phyloP scores from a whole-genome alignment of 2,113 vertebrate genomes.

The Tetrax tetrax region DNA sequence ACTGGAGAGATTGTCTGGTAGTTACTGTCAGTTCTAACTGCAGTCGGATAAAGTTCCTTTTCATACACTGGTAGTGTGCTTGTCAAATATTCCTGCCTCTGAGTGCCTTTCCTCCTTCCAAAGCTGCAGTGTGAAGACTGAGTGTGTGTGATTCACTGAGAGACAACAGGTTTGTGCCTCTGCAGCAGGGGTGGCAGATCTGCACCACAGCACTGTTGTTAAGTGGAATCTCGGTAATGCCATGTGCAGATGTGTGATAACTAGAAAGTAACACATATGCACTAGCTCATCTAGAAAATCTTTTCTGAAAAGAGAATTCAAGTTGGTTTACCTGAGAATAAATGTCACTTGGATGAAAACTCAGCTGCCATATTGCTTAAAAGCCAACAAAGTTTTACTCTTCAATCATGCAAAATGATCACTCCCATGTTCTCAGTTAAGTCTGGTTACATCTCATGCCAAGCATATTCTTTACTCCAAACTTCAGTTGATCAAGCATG shows the following conservation, averaged over 20 bases:
- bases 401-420: neutral
- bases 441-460: neutral
- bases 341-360: neutral
- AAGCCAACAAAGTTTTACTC: neutral
- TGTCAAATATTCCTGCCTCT: neutral
- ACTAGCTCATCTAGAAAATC: neutral
- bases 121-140: neutral
- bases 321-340: neutral
- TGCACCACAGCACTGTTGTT: neutral
- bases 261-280: neutral
- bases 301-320: neutral
- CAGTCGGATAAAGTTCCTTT: neutral
- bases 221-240: neutral
- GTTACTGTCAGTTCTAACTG: neutral
- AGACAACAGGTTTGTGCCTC: neutral
- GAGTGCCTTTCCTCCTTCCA: neutral
- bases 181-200: neutral
- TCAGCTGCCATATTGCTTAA: neutral
- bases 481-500: neutral
- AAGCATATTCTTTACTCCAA: neutral
- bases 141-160: neutral
- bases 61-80: neutral
- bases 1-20: neutral
- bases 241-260: fast-evolving
- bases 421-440: neutral